Base-by-base conservation (phyloP, 92 coral and sea anemone species). In the Hydrozoanthus gracilis region DNA sequence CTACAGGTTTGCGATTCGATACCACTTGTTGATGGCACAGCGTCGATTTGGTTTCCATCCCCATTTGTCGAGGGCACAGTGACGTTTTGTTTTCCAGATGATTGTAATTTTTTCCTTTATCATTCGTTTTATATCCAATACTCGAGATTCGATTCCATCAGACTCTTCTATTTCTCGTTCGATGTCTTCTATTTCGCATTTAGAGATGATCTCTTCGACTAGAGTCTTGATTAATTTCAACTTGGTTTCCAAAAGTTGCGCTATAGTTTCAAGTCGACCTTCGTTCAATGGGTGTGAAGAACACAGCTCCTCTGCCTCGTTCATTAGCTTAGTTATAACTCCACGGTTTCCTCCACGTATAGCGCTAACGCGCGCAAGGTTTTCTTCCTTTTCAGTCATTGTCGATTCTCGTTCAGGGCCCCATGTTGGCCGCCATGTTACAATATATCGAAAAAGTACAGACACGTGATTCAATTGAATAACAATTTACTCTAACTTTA, bases 341-440 rank as follows among this genome's bases (percentile, higher is more conserved):
- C 93, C 93, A 44, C 92, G 87, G 52, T 92, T 86, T 9, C 91
- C 95, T 52, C 78, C 87, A 61, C 91, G 80, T 87, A 87, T 70
- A 71, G 89, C 89, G 78, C 89, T 84, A 3, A 82, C 44, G 49
- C 87, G 91, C 67, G 76, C 52, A 64, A 83, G 66, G 0, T 88
- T 78, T 60, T 91, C 84, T 3, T 14, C 65, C 56, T 17, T 51
- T 65, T 64, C 70, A 71, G 20, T 51, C 79, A 68, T 66, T 58
- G 2, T n/a, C 47, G 70, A 65, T 6, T 66, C 58, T 46, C 62
- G 17, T 64, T 87, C 70, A 87, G 27, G 67, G 86, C 89, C 89
- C 78, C 70, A 87, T 62, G 64, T 77, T 87, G 89, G 89, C 78
- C 89, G 58, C 86, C 85, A 88, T 88, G 45, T 15, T 15, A 73